Evolutionary conservation across 1,140 invertebrate genomes (phyloP).

Genomic region (Pachypsylla venusta): DNA sequence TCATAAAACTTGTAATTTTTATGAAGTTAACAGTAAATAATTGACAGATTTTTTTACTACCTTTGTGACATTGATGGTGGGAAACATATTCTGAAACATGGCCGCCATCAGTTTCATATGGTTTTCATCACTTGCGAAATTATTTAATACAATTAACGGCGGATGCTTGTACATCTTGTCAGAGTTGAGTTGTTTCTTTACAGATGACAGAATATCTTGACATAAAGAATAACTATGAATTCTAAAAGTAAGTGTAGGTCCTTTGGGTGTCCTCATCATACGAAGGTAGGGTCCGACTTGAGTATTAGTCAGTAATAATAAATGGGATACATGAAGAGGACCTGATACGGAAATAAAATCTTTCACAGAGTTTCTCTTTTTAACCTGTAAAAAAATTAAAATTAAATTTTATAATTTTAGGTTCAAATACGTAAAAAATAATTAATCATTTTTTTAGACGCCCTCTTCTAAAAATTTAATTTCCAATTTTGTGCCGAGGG

Average conservation of each 20-base stretch:
- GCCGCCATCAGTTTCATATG: slow-evolving; percentile 84
- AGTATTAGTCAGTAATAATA: slow-evolving; percentile 73
- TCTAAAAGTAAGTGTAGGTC: slow-evolving; percentile 74
- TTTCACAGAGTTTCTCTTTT: slow-evolving; percentile 76
- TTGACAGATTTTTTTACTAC: too few species aligned
- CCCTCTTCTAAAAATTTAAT: too few species aligned
- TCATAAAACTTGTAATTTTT: too few species aligned
- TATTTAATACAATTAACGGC: slow-evolving; percentile 85
- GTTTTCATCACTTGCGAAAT: slow-evolving; percentile 72
- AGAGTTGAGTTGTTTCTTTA: slow-evolving; percentile 68
- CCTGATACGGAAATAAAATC: slow-evolving; percentile 84
- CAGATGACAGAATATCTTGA: slow-evolving; percentile 67
- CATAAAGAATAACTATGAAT: slow-evolving; percentile 66
- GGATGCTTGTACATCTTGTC: slow-evolving; percentile 67
- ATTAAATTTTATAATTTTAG: slow-evolving; percentile 15
- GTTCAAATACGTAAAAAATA: too few species aligned
- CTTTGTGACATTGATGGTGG: slow-evolving; percentile 83
- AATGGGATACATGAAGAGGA: slow-evolving; percentile 75
- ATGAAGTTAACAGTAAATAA: too few species aligned
- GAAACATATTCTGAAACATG: slow-evolving; percentile 98
- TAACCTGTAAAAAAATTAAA: slow-evolving; percentile 42
- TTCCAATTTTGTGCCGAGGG: too few species aligned
- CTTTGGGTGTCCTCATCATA: slow-evolving; percentile 60
- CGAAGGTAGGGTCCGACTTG: slow-evolving; percentile 66
- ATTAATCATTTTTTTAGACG: too few species aligned